Evolutionary conservation across 2,888 invertebrate species (phyloP), one percentile per base, ranked within the genome.

Genomic region (Empis stercorea): DNA sequence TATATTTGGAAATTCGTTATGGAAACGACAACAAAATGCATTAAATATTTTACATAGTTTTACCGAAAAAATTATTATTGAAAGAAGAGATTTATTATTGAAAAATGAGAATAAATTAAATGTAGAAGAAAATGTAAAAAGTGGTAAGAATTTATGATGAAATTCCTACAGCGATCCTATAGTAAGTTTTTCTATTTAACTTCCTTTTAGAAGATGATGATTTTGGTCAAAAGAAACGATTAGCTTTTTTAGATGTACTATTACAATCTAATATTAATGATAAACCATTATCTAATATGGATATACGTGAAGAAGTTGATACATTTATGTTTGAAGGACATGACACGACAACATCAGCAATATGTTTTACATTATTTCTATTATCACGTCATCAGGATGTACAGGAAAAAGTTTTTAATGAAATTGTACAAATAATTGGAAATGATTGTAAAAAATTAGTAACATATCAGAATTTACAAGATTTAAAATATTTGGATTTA

Each of bases 401-500:
- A 0, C 68, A 67, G 48, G 30, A 53, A 6, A 59, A 57, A 17
- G 45, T 60, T 9, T 47, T 59, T 13, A 50, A 61, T 1, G 68
- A 68, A 52, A 59, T 67, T n/a, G 50, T 50, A 3, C 46, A 56
- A 2, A 55, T 66, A 1, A 47, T 62, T 27, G 65, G 63, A 4
- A 50, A 51, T 1, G 61, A 65, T 47, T 49, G 55, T 17, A 32
- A 52, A 2, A 48, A 46, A 4, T 38, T 59, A 2, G 46, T 59
- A 4, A 54, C 53, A 0, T 48, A 59, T 40, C 54, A 59, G 0
- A 57, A 64, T n/a, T 50, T 65, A 3, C 57, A 58, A n/a, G 55
- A 63, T 37, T 49, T 66, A 0, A 63, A 62, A 48, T 65, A 62
- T 41, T 63, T 81, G 51, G 81, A 82, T 49, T 74, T 75, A 50